A percentile compares a stretch with the other conserved stretches of the same genome.
These are phyloP conservation scores for Sebastes hubbsi DNA, from an alignment of 2,797 vertebrate species.

Conservation along the genomic window DNA sequence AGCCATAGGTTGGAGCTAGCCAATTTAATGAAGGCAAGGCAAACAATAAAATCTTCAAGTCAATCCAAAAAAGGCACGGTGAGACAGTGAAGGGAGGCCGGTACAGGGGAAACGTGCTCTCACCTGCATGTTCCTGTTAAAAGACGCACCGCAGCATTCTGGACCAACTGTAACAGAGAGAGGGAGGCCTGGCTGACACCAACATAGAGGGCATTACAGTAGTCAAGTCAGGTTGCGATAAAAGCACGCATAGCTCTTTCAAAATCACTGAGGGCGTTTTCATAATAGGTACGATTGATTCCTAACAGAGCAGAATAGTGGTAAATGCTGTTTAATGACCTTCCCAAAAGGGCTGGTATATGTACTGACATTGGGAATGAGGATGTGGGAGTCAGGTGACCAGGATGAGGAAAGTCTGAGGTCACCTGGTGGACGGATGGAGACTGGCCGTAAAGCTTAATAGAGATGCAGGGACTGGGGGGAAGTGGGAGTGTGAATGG, in stretches of 20 bases:
- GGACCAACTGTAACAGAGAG: too few species aligned
- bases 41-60: neutral
- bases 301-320: neutral
- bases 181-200: too few species aligned
- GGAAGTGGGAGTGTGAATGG: neutral
- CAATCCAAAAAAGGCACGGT: fast-evolving
- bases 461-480: neutral
- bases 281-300: neutral
- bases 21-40: too few species aligned
- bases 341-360: neutral
- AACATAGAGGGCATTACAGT: neutral
- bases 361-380: neutral
- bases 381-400: neutral
- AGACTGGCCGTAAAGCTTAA: neutral
- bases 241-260: neutral
- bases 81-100: too few species aligned
- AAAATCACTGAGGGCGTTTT: neutral
- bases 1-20: too few species aligned
- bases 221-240: neutral
- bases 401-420: neutral
- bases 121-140: too few species aligned
- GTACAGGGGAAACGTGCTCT: too few species aligned
- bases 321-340: neutral
- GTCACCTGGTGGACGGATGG: neutral
- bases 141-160: too few species aligned